These are phyloP conservation scores for Anoncus sp. DNA, from an alignment of 2,888 invertebrate species.

Conservation along the genomic window DNA sequence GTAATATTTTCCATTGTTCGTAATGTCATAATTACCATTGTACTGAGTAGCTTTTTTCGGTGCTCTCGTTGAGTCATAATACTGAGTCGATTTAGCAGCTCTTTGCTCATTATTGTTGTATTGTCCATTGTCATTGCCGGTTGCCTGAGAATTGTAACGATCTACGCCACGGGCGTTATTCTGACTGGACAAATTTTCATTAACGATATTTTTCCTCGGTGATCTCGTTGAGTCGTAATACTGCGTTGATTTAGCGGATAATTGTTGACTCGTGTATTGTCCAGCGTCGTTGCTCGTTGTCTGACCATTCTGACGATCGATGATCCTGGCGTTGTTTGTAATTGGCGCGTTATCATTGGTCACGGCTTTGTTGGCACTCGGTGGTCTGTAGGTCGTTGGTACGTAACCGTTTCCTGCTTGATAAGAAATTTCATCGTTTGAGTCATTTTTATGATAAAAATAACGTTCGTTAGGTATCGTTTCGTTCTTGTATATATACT, in stretches of 20 bases:
- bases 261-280: conserved; percentile 73
- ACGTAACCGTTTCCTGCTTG: conserved; percentile 83
- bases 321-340: conserved; percentile 34
- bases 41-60: conserved; percentile 78
- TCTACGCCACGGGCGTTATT: conserved; percentile 52
- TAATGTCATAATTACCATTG: conserved; percentile 73
- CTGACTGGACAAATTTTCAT: conserved; percentile 27
- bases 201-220: conserved; percentile 70
- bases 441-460: conserved; percentile 57
- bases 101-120: conserved; percentile 71
- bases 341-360: conserved; percentile 32
- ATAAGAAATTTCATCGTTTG: conserved; percentile 69
- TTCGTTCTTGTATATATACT: conserved; percentile 47
- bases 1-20: conserved; percentile 75
- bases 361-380: conserved; percentile 74
- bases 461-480: background rate
- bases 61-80: conserved; percentile 75
- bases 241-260: conserved; percentile 70
- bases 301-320: conserved; percentile 49
- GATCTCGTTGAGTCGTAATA: conserved; percentile 75
- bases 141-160: conserved; percentile 54
- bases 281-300: conserved; percentile 62
- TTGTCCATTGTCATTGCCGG: conserved; percentile 69
- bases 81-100: conserved; percentile 71
- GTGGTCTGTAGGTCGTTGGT: conserved; percentile 83